Evolutionary conservation across 2,113 vertebrate species (phyloP).

Genomic region (Bos taurus): ARS-UCD2.0 NC_037339.1:86262501-86263000

Average conservation of each 20-base stretch:
- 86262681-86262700: accelerated
- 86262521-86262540: background rate
- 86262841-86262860: background rate
- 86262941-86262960: accelerated
- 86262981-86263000: background rate
- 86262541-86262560: constrained; percentile 35
- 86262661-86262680: background rate
- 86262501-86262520: constrained; percentile 35
- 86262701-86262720: background rate
- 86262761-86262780: background rate
- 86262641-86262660: background rate
- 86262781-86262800: background rate
- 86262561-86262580: constrained; percentile 20
- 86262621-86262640: background rate
- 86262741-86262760: accelerated
- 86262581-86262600: background rate
- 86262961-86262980: background rate
- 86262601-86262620: background rate
- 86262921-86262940: accelerated
- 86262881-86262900: background rate
- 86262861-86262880: background rate
- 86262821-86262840: background rate
- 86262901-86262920: background rate
- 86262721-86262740: background rate
- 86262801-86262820: background rate